phyloP scores from a whole-genome alignment of 1,140 invertebrate species.

The Pemphigus obesinymphae region DNA sequence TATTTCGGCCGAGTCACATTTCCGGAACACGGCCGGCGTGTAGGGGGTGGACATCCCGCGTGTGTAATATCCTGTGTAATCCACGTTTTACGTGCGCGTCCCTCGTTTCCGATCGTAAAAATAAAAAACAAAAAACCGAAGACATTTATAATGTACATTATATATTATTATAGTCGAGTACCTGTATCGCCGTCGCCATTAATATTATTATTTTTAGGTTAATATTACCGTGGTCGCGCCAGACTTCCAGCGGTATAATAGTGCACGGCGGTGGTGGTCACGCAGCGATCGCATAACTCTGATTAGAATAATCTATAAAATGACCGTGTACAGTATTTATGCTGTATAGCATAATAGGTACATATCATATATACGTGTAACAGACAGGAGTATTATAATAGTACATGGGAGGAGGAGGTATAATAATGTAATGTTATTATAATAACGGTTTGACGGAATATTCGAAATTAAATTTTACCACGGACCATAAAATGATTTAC shows the following conservation, averaged over 20 bases:
- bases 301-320: not conserved
- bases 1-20: not conserved
- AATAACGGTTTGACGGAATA: not conserved
- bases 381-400: not conserved
- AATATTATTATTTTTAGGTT: not conserved
- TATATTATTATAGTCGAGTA: not conserved
- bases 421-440: not conserved
- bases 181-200: not conserved
- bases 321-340: not conserved
- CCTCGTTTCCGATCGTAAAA: not conserved
- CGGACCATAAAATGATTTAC: not conserved
- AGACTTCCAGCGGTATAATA: not conserved
- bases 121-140: too few species aligned
- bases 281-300: not conserved
- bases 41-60: not conserved
- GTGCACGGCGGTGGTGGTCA: not conserved
- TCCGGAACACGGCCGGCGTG: not conserved
- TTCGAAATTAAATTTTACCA: not conserved
- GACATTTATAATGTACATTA: too few species aligned
- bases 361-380: not conserved
- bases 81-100: not conserved
- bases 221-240: not conserved
- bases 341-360: not conserved
- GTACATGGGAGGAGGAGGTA: not conserved
- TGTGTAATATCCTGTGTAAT: not conserved